Conservation (phyloP, 2,113 vertebrate species). For the Prionailurus bengalensis region DNA sequence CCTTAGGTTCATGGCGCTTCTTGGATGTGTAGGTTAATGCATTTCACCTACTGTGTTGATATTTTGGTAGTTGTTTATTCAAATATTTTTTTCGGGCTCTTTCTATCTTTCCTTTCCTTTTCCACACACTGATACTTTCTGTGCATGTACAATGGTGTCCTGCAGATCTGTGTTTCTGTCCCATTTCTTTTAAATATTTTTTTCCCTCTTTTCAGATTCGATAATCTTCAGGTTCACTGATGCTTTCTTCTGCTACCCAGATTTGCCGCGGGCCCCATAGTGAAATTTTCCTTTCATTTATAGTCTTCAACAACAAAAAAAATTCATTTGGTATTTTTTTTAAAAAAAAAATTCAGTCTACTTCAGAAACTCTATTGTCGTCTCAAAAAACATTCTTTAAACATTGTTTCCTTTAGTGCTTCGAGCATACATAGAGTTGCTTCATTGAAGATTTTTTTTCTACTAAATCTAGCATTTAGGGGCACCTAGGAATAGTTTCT, state of each 20-base stretch:
- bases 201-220: neutral
- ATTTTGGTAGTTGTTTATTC: neutral
- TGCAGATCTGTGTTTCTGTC: neutral
- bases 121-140: too few relatives aligned
- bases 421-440: neutral
- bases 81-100: neutral
- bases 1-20: neutral
- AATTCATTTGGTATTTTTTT: neutral
- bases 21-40: neutral
- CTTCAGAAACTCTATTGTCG: neutral
- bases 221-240: neutral
- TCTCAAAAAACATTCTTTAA: neutral
- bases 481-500: neutral
- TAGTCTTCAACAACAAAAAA: neutral
- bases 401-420: neutral
- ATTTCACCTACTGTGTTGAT: neutral
- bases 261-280: neutral
- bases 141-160: neutral
- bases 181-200: neutral
- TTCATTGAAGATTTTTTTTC: neutral
- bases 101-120: neutral
- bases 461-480: neutral
- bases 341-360: neutral
- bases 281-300: neutral
- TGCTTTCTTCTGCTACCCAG: neutral